A percentile compares a stretch with the other conserved stretches of the same genome.
Evolutionary conservation across 2,113 vertebrate genomes (phyloP).

Genomic region (Malaclemys terrapin): DNA sequence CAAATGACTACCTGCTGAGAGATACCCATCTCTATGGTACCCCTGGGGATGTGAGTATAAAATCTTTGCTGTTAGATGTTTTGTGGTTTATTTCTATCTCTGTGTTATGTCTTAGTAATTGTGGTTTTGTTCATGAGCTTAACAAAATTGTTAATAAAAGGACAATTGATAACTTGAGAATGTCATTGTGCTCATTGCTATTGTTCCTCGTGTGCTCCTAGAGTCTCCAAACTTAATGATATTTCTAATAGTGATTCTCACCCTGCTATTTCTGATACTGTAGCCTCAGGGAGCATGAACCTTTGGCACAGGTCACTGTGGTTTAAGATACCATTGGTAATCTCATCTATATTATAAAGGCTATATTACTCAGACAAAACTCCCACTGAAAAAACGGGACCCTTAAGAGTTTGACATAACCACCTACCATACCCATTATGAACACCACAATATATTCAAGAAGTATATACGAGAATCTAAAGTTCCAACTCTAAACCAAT

Average conservation of each 20-base stretch:
- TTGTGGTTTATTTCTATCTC: not conserved
- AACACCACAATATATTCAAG: constrained; percentile 55
- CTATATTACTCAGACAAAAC: not conserved
- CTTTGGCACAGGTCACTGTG: not conserved
- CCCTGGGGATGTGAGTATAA: not conserved
- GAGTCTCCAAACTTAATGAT: not conserved
- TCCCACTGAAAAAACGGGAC: not conserved
- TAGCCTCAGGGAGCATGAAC: not conserved
- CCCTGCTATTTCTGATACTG: not conserved
- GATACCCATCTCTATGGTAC: not conserved
- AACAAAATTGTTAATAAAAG: not conserved
- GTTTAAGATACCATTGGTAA: not conserved
- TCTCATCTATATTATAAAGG: not conserved
- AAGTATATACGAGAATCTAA: constrained; percentile 43
- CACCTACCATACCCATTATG: constrained; percentile 1
- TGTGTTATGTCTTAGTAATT: not conserved
- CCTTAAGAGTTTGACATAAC: not conserved
- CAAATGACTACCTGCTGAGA: not conserved
- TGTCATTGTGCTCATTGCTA: not conserved
- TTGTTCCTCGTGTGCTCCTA: not conserved
- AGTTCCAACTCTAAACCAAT: constrained; percentile 64
- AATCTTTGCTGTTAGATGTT: not conserved
- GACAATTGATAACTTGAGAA: not conserved
- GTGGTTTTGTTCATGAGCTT: not conserved
- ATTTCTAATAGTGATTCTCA: not conserved